Base-by-base conservation (phyloP, 92 coral and sea anemone species). In the Actinernus sp. region DNA sequence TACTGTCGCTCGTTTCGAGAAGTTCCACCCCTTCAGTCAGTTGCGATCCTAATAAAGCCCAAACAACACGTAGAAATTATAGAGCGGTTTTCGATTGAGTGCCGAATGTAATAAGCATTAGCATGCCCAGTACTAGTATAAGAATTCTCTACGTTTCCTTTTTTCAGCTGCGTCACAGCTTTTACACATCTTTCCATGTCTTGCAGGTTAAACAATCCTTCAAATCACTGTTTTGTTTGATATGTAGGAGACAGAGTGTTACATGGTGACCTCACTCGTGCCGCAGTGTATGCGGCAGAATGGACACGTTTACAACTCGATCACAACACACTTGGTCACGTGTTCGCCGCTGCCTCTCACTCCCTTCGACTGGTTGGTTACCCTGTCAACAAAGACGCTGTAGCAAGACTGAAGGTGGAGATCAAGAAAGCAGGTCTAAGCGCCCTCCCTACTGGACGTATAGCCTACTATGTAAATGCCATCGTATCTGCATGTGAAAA, bases 251-350 rank as follows among this genome's bases (percentile, higher is more conserved):
- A 73, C 53, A 67, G 89, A 67, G 41, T 33, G 14, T 41, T 83
- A 7, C 61, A 67, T 53, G 84, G 83, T 1, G 79, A 71, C 47
- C 77, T 84, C 18, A 53, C 68, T 14, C 91, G 91, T 38, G 66
- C 87, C 1, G 80, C 86, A 2, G 83, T 84, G 43, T 55, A 67
- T 54, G 89, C 84, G 34, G 81, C 87, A n/a, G 87, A 88, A 51
- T 88, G 41, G 41, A 34, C 14, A 6, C 41, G 41, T 14, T 34
- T 14, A 6, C 14, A 6, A 6, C 41, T 34, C 8, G 41, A 34
- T 14, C 8, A 34, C 14, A 34, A 6, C 6, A 34, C 26, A 11
- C 39, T 44, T 46, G 83, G 85, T 40, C 79, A 78, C 44, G 51
- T 28, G 17, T 71, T 16, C 33, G 73, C 65, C 0, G 39, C 26